Conservation (phyloP, 2,797 vertebrate genomes). For the Centropyge bicolor region DNA sequence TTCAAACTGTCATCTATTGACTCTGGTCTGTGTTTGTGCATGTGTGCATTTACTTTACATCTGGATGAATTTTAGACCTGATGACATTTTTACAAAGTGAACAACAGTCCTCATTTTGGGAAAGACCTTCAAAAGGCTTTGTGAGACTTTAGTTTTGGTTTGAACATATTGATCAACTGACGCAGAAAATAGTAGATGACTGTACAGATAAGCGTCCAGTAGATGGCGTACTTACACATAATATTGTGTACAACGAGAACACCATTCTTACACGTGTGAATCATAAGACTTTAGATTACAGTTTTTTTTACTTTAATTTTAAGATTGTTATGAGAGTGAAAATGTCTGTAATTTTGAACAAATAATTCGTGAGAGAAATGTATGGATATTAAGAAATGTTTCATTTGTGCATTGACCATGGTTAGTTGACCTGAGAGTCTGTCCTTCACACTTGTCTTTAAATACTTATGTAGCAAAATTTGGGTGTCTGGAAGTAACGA, state of each 20-base stretch:
- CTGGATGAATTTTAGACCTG: background rate
- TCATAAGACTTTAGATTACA: background rate
- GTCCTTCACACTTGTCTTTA: too few relatives aligned
- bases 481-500: too few relatives aligned
- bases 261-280: background rate
- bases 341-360: background rate
- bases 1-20: background rate
- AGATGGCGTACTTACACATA: slow-evolving; percentile 48
- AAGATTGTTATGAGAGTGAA: background rate
- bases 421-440: too few relatives aligned
- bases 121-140: too few relatives aligned
- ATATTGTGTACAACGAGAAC: background rate
- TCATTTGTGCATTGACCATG: too few relatives aligned
- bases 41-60: background rate
- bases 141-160: too few relatives aligned
- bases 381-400: too few relatives aligned
- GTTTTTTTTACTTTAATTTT: background rate
- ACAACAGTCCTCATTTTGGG: too few relatives aligned
- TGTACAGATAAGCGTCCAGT: slow-evolving; percentile 29
- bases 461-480: too few relatives aligned
- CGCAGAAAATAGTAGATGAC: too few relatives aligned
- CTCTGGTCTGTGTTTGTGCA: background rate
- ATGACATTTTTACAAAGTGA: background rate
- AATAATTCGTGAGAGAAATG: too few relatives aligned
- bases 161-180: too few relatives aligned